Evolutionary conservation across 2,113 vertebrate genomes (phyloP), one percentile per base, ranked within the genome.

Genomic region (Mus pahari): DNA sequence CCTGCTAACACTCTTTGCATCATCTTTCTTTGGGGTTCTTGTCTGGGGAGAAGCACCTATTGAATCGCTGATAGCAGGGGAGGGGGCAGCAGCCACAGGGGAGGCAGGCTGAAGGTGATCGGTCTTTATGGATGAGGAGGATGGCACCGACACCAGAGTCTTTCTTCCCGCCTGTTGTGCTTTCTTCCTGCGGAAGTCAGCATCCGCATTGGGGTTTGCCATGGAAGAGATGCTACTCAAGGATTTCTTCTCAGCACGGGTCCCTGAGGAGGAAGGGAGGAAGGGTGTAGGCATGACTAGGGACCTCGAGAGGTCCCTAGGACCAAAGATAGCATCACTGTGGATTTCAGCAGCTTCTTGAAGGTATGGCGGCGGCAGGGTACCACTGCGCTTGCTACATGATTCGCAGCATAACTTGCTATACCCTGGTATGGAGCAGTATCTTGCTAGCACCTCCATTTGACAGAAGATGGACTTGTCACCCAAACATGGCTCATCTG

Each of bases 381-480:
- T 98, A 91, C 98, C 97, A 13, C 97, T 96, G 73, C 98, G 99
- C 89, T 98, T 99, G 97, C 98, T 97, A 95, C 99, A 99, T 0
- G 99, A 99, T 93, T 99, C 99, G 2, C 99, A 99, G 95, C 99
- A 99, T 53, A 99, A 97, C 92, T 99, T 99, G 95, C 98, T 99
- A 97, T 99, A 99, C 79, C 99, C 99, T 0, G 99, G 99, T 17
- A 99, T 99, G 73, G 99, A 99, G 92, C 99, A 99, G 98, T 99
- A 99, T 0, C 99, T 98, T 0, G 99, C 99, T 0, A 99, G 98
- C 19, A 99, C 99, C 94, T 99, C 99, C 99, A 99, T 99, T 55
- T 99, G 99, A 92, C 99, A 99, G 98, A 99, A 99, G 97, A 99
- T 99, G 36, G 99, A 99, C 83, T 99, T 99, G 98, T 99, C 99